Percentiles rank a stretch among this genome's conserved stretches.
Evolutionary conservation across 1,140 invertebrate genomes (phyloP).

Genomic region (Procambarus clarkii): DNA sequence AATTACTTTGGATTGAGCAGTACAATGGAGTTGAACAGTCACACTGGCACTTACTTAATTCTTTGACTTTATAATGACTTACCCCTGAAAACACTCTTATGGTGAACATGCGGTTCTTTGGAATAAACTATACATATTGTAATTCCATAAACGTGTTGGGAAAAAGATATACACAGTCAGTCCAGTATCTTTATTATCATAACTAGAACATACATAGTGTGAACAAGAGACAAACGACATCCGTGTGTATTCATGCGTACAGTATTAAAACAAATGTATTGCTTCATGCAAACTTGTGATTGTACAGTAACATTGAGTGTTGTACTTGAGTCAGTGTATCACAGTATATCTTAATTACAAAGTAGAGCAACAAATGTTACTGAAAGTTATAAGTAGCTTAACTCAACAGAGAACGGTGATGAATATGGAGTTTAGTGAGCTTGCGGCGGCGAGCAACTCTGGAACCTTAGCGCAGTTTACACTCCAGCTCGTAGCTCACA

Average conservation of each 20-base stretch:
- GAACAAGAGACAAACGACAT: constrained; percentile 7
- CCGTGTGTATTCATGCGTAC: not conserved
- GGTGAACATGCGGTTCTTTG: too few species aligned
- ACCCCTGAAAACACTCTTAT: too few species aligned
- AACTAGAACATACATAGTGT: constrained; percentile 1
- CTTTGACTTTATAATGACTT: too few species aligned
- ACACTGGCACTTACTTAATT: too few species aligned
- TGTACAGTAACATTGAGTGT: constrained; percentile 42
- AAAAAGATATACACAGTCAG: not conserved
- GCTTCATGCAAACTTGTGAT: constrained; percentile 42
- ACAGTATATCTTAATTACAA: constrained; percentile 31
- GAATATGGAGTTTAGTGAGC: constrained; percentile 16
- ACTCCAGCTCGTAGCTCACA: too few species aligned
- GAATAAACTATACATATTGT: not conserved
- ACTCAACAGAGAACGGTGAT: constrained; percentile 17
- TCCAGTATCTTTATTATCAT: constrained; percentile 13
- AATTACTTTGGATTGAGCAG: too few species aligned
- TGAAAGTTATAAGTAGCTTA: constrained; percentile 39
- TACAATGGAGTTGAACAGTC: too few species aligned
- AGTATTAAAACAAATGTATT: not conserved
- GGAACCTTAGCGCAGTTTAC: not conserved
- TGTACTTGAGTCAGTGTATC: constrained; percentile 49
- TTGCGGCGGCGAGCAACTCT: not conserved
- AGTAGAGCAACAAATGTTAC: constrained; percentile 7
- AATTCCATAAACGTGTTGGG: not conserved